Conservation (phyloP, 2,888 invertebrate genomes). For the Peribatodes rhomboidaria region DNA sequence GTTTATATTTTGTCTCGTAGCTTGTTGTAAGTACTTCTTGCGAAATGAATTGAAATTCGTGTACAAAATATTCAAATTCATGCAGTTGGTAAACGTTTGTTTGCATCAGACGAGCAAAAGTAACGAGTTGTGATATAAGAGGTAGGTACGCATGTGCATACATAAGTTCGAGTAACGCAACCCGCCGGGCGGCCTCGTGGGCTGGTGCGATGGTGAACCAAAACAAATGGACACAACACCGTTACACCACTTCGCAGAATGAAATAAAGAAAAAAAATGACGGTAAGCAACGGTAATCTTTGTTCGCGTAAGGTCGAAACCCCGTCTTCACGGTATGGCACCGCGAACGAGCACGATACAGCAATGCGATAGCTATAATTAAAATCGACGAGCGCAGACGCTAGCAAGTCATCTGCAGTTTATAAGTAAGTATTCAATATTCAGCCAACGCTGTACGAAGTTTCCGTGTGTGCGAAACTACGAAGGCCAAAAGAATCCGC, state of each 20-base stretch:
- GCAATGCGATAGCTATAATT: slow-evolving; percentile 66
- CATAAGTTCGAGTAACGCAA: slow-evolving; percentile 49
- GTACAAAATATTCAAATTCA: slow-evolving; percentile 42
- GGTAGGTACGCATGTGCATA: slow-evolving; percentile 48
- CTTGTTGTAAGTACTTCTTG: slow-evolving; percentile 24
- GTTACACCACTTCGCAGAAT: slow-evolving; percentile 83
- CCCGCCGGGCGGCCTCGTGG: slow-evolving; percentile 48
- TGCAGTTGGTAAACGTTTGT: slow-evolving; percentile 40
- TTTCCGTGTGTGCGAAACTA: slow-evolving; percentile 46
- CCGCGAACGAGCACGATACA: slow-evolving; percentile 55
- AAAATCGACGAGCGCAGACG: slow-evolving; percentile 61
- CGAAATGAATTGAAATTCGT: slow-evolving; percentile 37
- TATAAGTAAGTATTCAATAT: slow-evolving; percentile 30
- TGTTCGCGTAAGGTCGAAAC: slow-evolving; percentile 74
- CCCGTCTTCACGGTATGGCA: slow-evolving; percentile 66
- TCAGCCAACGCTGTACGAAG: slow-evolving; percentile 48
- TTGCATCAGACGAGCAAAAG: slow-evolving; percentile 47
- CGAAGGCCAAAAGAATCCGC: slow-evolving; percentile 39
- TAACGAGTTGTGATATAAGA: slow-evolving; percentile 57
- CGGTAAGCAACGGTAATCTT: slow-evolving; percentile 80
- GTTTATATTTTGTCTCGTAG: slow-evolving; percentile 18
- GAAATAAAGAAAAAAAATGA: slow-evolving; percentile 75
- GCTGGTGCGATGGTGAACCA: slow-evolving; percentile 66
- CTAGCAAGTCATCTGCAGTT: slow-evolving; percentile 46
- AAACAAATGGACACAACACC: slow-evolving; percentile 83